Evolutionary conservation across 2,888 invertebrate genomes (phyloP).

Genomic region (Thecophora atra): DNA sequence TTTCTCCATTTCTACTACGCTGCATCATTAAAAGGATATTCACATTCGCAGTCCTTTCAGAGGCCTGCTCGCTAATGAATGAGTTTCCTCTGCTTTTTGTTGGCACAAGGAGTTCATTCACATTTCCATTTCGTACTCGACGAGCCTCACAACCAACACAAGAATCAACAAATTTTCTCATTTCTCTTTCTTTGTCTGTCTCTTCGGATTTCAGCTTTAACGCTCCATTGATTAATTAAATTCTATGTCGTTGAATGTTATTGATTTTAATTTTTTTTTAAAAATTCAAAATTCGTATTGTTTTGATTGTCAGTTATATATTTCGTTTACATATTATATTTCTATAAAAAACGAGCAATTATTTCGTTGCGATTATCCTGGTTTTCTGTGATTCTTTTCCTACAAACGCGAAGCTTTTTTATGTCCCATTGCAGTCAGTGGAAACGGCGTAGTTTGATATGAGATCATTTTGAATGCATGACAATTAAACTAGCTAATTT

Average conservation of each 20-base stretch:
- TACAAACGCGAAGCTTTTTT: too few relatives aligned
- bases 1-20: constrained; percentile 27
- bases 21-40: constrained; percentile 42
- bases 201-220: not conserved
- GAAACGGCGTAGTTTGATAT: too few relatives aligned
- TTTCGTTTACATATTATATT: too few relatives aligned
- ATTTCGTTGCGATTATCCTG: too few relatives aligned
- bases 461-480: too few relatives aligned
- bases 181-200: not conserved
- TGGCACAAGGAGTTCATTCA: constrained; percentile 48
- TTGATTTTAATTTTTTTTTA: too few relatives aligned
- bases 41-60: constrained; percentile 39
- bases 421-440: too few relatives aligned
- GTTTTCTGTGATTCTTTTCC: too few relatives aligned
- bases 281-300: too few relatives aligned
- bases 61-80: not conserved
- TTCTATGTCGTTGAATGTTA: not conserved
- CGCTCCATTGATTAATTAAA: not conserved
- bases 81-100: constrained; percentile 1
- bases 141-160: not conserved
- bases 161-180: not conserved
- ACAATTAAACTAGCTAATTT: too few relatives aligned
- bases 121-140: constrained; percentile 25
- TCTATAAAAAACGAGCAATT: too few relatives aligned
- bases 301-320: too few relatives aligned